A percentile compares a stretch with the other conserved stretches of the same genome.
phyloP scores from a whole-genome alignment of 2,888 invertebrate genomes.

The Phalangium opilio region DNA sequence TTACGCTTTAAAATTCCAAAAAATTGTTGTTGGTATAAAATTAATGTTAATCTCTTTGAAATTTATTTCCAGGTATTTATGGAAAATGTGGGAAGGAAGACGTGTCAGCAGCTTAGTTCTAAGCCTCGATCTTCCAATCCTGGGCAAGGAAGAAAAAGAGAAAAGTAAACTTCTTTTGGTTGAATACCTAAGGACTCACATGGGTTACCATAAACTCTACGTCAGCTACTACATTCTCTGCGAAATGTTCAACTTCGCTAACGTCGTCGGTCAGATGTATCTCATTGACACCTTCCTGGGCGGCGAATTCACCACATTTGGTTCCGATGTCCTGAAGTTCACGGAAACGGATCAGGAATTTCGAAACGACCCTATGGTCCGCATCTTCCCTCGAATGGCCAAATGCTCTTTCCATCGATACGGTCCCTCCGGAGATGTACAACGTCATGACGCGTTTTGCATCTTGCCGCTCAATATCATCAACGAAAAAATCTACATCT shows the following conservation, averaged over 20 bases:
- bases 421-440: conserved; percentile 69
- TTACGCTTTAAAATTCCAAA: no score
- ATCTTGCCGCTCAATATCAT: conserved; percentile 76
- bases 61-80: conserved; percentile 56
- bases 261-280: conserved; percentile 71
- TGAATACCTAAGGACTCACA: conserved; percentile 20
- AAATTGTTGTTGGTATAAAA: no score
- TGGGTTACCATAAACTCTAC: conserved; percentile 65
- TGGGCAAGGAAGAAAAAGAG: conserved; percentile 61
- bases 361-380: conserved; percentile 49
- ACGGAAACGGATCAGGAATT: conserved; percentile 46
- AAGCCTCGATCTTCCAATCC: conserved; percentile 57
- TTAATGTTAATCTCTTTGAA: no score
- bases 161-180: conserved; percentile 38
- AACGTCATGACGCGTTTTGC: conserved; percentile 70
- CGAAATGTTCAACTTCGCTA: conserved; percentile 65
- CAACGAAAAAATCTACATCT: conserved; percentile 84
- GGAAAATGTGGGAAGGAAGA: conserved; percentile 74
- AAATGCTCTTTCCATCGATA: conserved; percentile 83
- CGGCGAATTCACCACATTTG: conserved; percentile 56
- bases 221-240: conserved; percentile 73
- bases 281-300: conserved; percentile 68
- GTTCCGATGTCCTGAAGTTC: conserved; percentile 51
- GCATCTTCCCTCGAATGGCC: conserved; percentile 63
- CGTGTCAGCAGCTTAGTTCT: conserved; percentile 57